Evolutionary conservation across 2,888 invertebrate genomes (phyloP).

Genomic region (Camptogramma bilineatum): DNA sequence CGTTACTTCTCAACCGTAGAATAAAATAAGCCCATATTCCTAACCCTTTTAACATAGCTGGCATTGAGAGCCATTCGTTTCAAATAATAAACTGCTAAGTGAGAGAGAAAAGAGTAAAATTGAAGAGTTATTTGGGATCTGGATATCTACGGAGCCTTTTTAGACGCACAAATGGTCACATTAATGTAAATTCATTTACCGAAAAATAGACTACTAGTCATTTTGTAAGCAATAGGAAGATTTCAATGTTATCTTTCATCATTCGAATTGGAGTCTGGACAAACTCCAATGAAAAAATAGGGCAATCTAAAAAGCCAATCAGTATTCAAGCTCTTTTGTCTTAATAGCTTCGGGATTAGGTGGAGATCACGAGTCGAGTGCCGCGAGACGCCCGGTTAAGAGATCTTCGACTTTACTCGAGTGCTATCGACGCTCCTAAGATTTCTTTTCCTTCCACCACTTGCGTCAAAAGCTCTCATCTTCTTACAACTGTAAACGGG

Average conservation of each 20-base stretch:
- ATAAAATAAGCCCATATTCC: conserved; percentile 6
- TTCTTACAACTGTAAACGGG: conserved; percentile 47
- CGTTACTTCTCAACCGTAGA: neutral
- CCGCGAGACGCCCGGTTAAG: conserved; percentile 39
- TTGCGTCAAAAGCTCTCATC: conserved; percentile 50
- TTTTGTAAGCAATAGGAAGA: neutral
- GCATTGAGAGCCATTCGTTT: conserved; percentile 1
- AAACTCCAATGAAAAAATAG: conserved; percentile 12
- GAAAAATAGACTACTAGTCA: neutral
- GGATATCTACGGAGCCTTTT: neutral
- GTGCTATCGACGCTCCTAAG: conserved; percentile 54
- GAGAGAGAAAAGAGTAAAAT: conserved; percentile 1
- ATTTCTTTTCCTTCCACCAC: conserved; percentile 50
- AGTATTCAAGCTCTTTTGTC: conserved; percentile 39
- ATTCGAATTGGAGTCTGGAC: neutral
- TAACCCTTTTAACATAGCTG: neutral
- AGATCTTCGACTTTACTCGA: conserved; percentile 48
- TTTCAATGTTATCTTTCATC: neutral
- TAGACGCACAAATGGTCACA: neutral
- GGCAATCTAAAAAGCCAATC: conserved; percentile 30
- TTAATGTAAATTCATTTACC: no score
- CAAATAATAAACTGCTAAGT: conserved; percentile 5
- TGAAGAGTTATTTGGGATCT: conserved; percentile 2
- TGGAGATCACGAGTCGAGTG: conserved; percentile 40
- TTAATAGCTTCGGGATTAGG: conserved; percentile 48